Conservation (phyloP, 1,140 invertebrate genomes). For the Brachionus rotundiformis region DNA sequence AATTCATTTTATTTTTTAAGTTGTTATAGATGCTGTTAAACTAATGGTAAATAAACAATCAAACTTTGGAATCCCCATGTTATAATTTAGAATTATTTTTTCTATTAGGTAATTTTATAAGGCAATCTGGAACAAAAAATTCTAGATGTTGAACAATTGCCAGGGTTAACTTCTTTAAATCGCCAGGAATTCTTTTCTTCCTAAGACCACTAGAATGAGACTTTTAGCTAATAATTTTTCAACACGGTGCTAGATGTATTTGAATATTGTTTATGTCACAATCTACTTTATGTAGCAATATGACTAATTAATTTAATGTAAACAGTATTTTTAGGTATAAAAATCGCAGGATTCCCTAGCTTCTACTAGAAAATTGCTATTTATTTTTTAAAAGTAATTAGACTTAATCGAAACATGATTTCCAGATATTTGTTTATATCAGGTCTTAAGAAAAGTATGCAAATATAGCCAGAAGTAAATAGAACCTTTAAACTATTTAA, state of each 20-base stretch:
- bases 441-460: background rate
- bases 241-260: background rate
- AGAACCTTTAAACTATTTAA: background rate
- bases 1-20: background rate
- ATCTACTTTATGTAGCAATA: too few relatives aligned
- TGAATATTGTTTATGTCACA: too few relatives aligned
- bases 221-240: background rate
- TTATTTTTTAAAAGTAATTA: background rate
- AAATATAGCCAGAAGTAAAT: slow-evolving; percentile 2
- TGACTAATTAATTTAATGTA: too few relatives aligned
- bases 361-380: too few relatives aligned
- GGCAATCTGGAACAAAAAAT: background rate
- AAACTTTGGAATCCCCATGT: background rate
- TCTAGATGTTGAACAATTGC: too few relatives aligned
- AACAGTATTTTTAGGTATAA: too few relatives aligned
- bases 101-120: background rate
- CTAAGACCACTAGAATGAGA: too few relatives aligned
- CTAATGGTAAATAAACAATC: background rate
- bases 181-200: too few relatives aligned
- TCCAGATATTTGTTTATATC: slow-evolving; percentile 27
- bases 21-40: background rate
- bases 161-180: background rate
- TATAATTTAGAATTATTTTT: background rate
- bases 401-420: background rate
- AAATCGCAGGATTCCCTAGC: too few relatives aligned